Base-by-base conservation (phyloP, 2,797 vertebrate genomes). In the Hemibagrus guttatus region DNA sequence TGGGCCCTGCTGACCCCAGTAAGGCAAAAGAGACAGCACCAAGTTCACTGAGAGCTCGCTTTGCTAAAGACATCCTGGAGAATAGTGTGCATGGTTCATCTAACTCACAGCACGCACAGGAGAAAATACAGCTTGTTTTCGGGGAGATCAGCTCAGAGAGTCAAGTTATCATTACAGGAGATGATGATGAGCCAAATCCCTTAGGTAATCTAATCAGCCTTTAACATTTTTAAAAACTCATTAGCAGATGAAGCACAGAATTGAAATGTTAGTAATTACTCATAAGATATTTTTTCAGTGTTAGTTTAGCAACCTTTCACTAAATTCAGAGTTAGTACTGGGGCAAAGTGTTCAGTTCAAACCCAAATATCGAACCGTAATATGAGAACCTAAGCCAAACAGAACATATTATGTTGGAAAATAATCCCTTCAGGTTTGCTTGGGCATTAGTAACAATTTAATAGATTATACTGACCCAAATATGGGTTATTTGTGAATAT, bases 51-150 rank as follows among this genome's bases (percentile, higher is more conserved):
- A 94, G 97, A 89, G 97, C 97, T 74, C 95, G 90, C 54, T 98
- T 97, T 88, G 97, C 96, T 86, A 90, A 91, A 0, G 93, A 93
- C 89, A 84, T 97, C 90, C 95, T 98, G 88, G 94, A 91, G 86
- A 99, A 99, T 89, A 94, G 94, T 1, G 96, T 98, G 76, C 97
- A 99, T 1, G 97, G 97, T 59, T 92, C 98, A 72, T 97, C 97
- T 85, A 94, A n/a, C 66, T 0, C 0, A 86, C 85, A 93, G 26
- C 95, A 96, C 0, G 97, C 97, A 14, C 12, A 82, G 68, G 87
- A 94, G 64, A 93, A 88, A 90, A 96, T 96, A 64, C 75, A 78
- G 23, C 93, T 95, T 23, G 85, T 96, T 84, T 96, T 96, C 0
- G 93, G 95, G 21, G 93, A 95, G 86, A 91, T 94, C 86, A 83